Conservation (phyloP, 2,797 vertebrate genomes). For the Enteromius unitaeniatus region DNA sequence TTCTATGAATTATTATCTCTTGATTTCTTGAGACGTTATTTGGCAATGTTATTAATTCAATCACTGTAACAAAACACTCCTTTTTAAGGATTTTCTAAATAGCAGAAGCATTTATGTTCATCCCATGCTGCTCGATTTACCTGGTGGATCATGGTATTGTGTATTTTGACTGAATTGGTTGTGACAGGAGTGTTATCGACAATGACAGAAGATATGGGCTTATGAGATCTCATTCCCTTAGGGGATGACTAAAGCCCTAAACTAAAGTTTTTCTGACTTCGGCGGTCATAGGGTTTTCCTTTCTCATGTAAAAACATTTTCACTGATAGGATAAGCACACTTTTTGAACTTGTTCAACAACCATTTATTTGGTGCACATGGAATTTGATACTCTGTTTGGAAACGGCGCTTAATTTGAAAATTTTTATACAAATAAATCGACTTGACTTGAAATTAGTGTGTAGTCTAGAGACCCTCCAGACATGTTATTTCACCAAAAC, state of each 20-base stretch:
- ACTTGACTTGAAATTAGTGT: background rate
- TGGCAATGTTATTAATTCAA: background rate
- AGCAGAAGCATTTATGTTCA: background rate
- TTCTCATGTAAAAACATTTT: background rate
- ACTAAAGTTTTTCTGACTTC: slow-evolving; percentile 11
- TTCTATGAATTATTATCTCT: background rate
- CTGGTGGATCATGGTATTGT: slow-evolving; percentile 9
- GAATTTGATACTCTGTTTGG: background rate
- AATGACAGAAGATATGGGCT: slow-evolving; percentile 17
- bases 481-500: background rate
- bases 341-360: background rate
- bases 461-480: background rate
- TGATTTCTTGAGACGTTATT: background rate
- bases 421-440: background rate
- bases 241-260: slow-evolving; percentile 9
- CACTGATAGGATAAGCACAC: background rate
- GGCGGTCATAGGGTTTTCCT: background rate
- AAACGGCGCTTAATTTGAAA: background rate
- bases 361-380: background rate
- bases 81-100: background rate
- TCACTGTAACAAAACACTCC: background rate
- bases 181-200: background rate
- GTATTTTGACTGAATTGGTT: background rate
- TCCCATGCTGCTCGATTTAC: background rate
- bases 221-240: background rate